These are phyloP conservation scores for Gasterosteus aculeatus DNA, from an alignment of 2,113 vertebrate species.

Conservation along the genomic window DNA sequence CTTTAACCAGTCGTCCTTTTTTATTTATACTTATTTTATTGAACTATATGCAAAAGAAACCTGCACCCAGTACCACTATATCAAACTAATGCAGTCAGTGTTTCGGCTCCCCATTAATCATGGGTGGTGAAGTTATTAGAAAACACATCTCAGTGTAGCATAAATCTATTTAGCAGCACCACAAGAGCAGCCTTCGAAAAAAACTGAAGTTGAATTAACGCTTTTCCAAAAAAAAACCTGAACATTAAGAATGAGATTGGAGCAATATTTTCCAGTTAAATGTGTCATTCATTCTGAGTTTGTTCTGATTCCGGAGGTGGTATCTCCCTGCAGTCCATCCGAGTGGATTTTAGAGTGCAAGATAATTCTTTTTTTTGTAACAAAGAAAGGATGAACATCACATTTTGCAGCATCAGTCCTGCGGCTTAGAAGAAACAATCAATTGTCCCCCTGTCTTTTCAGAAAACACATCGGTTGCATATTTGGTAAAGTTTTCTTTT, in stretches of 20 bases:
- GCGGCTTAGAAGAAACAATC: slow-evolving; percentile 34
- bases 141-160: background rate
- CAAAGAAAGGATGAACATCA: background rate
- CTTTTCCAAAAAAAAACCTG: background rate
- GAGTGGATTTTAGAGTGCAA: slow-evolving; percentile 14
- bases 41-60: background rate
- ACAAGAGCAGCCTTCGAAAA: background rate
- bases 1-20: background rate
- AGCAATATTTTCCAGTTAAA: slow-evolving; percentile 9
- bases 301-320: slow-evolving; percentile 18
- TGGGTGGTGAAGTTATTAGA: background rate
- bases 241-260: slow-evolving; percentile 1
- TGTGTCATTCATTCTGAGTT: slow-evolving; percentile 16
- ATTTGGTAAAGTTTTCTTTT: slow-evolving; percentile 17
- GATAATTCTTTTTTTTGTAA: background rate
- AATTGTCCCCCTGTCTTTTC: slow-evolving; percentile 10
- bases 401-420: background rate
- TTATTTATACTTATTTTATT: background rate
- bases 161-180: background rate
- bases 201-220: background rate
- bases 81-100: background rate
- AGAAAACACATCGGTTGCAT: background rate
- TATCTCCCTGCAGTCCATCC: slow-evolving; percentile 23
- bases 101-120: background rate
- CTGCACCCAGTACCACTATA: background rate